phyloP scores from a whole-genome alignment of 1,140 invertebrate species.

The Phymastichus coffea region DNA sequence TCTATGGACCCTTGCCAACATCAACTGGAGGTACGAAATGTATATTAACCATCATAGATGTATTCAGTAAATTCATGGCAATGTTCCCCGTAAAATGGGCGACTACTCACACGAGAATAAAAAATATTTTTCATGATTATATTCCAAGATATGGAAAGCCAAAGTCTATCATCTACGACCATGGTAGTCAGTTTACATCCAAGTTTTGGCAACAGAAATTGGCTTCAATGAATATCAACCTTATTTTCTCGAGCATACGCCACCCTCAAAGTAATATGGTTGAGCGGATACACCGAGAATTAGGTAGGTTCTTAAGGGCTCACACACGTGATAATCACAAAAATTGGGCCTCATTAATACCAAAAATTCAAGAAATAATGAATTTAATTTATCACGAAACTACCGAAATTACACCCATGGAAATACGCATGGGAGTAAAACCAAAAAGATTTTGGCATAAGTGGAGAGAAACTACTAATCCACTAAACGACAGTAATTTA shows the following conservation, averaged over 20 bases:
- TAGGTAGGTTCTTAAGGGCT: conserved; percentile 15
- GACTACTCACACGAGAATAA: conserved; percentile 22
- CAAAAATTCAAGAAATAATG: conserved; percentile 23
- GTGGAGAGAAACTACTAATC: not conserved
- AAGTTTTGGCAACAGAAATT: conserved; percentile 15
- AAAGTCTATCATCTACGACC: not conserved
- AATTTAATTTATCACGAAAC: conserved; percentile 23
- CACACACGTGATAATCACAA: conserved; percentile 8
- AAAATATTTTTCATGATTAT: conserved; percentile 24
- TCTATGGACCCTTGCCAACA: conserved; percentile 37
- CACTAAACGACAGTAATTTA: not conserved
- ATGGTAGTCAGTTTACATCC: not conserved
- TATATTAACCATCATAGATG: conserved; percentile 47
- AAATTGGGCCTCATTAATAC: conserved; percentile 2
- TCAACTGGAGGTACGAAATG: conserved; percentile 47
- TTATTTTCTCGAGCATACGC: conserved; percentile 14
- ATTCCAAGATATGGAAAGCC: conserved; percentile 22
- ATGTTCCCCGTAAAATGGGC: conserved; percentile 44
- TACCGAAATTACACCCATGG: conserved; percentile 12
- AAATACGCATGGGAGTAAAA: conserved; percentile 15
- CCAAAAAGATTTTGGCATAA: conserved; percentile 13
- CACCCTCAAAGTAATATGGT: conserved; percentile 23
- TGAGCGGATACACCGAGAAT: conserved; percentile 14
- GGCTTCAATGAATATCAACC: conserved; percentile 9
- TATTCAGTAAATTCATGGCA: conserved; percentile 49